Evolutionary conservation across 2,888 invertebrate genomes (phyloP).

Genomic region (Acrobasis consociella): DNA sequence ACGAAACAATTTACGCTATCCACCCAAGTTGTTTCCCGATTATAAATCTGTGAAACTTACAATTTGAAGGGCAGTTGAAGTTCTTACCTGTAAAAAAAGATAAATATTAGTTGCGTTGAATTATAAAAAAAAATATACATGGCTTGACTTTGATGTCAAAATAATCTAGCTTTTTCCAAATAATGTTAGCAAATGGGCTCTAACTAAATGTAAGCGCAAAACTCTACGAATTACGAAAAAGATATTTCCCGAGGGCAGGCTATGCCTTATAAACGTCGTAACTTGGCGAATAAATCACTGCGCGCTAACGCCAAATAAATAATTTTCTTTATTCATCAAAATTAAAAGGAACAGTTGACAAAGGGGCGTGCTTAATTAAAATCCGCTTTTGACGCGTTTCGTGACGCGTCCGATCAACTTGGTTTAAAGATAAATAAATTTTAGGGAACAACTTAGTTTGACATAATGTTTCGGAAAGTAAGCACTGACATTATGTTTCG

Average conservation of each 20-base stretch:
- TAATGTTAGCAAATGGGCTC: slow-evolving; percentile 27
- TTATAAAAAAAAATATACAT: not conserved
- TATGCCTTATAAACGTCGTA: slow-evolving; percentile 66
- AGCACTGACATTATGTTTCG: not conserved
- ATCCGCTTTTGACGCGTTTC: slow-evolving; percentile 62
- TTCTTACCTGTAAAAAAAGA: slow-evolving; percentile 16
- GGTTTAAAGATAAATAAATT: slow-evolving; percentile 10
- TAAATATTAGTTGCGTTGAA: not conserved
- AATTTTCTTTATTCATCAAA: slow-evolving; percentile 82
- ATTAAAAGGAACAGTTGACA: slow-evolving; percentile 80
- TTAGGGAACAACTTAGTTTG: not conserved
- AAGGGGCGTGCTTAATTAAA: slow-evolving; percentile 76
- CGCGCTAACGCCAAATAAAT: slow-evolving; percentile 77
- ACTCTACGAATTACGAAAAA: slow-evolving; percentile 62
- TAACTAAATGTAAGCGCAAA: slow-evolving; percentile 58
- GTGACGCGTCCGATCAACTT: slow-evolving; percentile 53
- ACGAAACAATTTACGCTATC: too few species aligned
- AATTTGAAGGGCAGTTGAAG: not conserved
- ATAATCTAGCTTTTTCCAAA: not conserved
- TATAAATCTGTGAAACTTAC: slow-evolving; percentile 4
- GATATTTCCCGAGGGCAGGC: slow-evolving; percentile 59
- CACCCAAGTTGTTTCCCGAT: too few species aligned
- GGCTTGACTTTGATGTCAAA: not conserved
- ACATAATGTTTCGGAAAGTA: not conserved
- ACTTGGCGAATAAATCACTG: slow-evolving; percentile 73